A percentile compares a stretch with the other conserved stretches of the same genome.
Conservation (phyloP, 2,113 vertebrate species). For the Coracopsis vasa region DNA sequence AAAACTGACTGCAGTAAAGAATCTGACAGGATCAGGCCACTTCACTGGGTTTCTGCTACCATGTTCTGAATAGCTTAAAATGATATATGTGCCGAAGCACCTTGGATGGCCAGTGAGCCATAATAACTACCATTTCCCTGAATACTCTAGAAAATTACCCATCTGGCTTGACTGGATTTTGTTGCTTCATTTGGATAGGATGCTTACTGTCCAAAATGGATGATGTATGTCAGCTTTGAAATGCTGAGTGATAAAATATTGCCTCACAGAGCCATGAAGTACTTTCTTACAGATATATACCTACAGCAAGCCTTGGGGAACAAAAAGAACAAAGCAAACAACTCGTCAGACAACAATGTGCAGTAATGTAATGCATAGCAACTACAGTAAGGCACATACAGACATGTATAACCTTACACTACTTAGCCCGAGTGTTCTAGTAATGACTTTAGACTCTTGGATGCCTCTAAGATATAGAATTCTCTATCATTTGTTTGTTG, state of each 20-base stretch:
- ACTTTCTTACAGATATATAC: background rate
- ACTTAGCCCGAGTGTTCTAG: background rate
- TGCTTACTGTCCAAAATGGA: slow-evolving; percentile 40
- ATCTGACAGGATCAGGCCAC: slow-evolving; percentile 62
- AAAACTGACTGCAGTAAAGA: slow-evolving; percentile 24
- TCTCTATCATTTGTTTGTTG: background rate
- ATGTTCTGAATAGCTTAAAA: slow-evolving; percentile 48
- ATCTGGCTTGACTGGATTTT: slow-evolving; percentile 43
- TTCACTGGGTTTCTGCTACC: slow-evolving; percentile 56
- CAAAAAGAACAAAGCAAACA: background rate
- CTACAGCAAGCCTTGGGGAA: background rate
- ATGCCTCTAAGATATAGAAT: background rate
- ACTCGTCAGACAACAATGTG: background rate
- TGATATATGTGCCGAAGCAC: slow-evolving; percentile 52
- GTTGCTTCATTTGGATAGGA: background rate
- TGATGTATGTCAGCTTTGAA: slow-evolving; percentile 28
- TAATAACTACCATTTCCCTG: slow-evolving; percentile 27
- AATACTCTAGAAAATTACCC: slow-evolving; percentile 55
- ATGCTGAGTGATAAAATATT: background rate
- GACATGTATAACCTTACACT: background rate
- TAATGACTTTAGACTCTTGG: background rate
- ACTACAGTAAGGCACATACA: background rate
- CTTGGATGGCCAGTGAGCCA: slow-evolving; percentile 62
- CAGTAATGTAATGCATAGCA: background rate
- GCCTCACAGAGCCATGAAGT: background rate